Evolutionary conservation across 2,888 invertebrate species (phyloP), one percentile per base, ranked within the genome.

Genomic region (Phyllotreta striolata): DNA sequence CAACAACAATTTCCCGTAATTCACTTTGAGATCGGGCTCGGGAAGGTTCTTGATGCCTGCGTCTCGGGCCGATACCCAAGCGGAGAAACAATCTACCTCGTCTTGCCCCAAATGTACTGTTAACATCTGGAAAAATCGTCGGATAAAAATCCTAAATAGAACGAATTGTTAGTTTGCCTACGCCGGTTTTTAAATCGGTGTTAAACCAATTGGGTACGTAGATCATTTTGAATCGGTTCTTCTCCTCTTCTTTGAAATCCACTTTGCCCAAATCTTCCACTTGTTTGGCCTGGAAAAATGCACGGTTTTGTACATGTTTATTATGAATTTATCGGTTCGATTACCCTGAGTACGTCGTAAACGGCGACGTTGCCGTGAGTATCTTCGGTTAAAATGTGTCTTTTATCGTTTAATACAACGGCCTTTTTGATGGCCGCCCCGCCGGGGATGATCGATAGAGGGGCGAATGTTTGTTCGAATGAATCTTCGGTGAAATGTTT

Each of bases 121-220:
- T 75, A 98, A 85, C 93, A 98, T 94, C 93, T 94, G 70, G 55
- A 74, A n/a, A n/a, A n/a, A n/a, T n/a, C n/a, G n/a, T n/a, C n/a
- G n/a, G n/a, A n/a, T n/a, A n/a, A n/a, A n/a, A n/a, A n/a, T n/a
- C n/a, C n/a, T n/a, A n/a, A n/a, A n/a, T n/a, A n/a, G n/a, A n/a
- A n/a, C n/a, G n/a, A n/a, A n/a, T n/a, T n/a, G 14, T 35, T 6
- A 54, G 55, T 12, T 12, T n/a, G n/a, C 87, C 81, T 83, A 95
- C 93, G 67, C 99, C 99, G 64, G 97, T 98, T 85, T 99, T 99
- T 51, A 99, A 87, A 84, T 99, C 99, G 47, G 98, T 96, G 71
- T 94, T 94, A 81, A 99, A 99, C 99, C 99, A 99, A 83, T 95
- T 97, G 35, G 99, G 98, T 75, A 99, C 96, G 80, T 92, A 96